Evolutionary conservation across 37 sponge, comb jelly and placozoan genomes (phyloP).

Genomic region (Theonella swinhoei): DNA sequence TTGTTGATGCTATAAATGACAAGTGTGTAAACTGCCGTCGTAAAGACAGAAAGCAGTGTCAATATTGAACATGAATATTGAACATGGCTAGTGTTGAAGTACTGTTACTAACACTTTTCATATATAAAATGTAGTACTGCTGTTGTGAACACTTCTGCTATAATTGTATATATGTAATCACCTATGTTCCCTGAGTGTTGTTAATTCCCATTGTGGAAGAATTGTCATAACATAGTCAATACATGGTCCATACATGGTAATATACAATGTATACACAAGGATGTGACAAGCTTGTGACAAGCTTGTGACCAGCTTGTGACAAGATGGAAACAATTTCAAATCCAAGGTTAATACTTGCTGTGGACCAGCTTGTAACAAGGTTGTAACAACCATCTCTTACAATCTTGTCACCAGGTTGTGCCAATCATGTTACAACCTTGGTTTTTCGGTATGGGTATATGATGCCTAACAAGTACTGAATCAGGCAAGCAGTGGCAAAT

Average conservation of each 20-base stretch:
- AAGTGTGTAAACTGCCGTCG: slow-evolving; percentile 53
- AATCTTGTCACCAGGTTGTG: background rate
- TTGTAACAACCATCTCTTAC: no score
- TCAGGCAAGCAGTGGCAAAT: no score
- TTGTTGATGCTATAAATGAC: slow-evolving; percentile 45
- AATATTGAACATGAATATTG: no score
- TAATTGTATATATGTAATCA: background rate
- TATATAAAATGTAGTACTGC: no score
- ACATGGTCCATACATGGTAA: background rate
- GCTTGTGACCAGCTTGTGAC: slow-evolving; percentile 5
- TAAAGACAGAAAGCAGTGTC: background rate
- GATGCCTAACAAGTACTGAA: no score
- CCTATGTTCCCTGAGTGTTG: background rate
- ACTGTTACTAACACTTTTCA: no score
- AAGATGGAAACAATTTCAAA: background rate
- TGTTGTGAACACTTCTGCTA: no score
- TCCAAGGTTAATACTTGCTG: no score
- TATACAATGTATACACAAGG: background rate
- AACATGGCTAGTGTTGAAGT: no score
- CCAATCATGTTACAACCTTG: background rate
- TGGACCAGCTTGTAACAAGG: no score
- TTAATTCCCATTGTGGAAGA: no score
- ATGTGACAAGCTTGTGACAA: background rate
- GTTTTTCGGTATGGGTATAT: background rate
- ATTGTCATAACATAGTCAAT: no score